phyloP scores from a whole-genome alignment of 2,113 vertebrate species.

The Malurus elegans region DNA sequence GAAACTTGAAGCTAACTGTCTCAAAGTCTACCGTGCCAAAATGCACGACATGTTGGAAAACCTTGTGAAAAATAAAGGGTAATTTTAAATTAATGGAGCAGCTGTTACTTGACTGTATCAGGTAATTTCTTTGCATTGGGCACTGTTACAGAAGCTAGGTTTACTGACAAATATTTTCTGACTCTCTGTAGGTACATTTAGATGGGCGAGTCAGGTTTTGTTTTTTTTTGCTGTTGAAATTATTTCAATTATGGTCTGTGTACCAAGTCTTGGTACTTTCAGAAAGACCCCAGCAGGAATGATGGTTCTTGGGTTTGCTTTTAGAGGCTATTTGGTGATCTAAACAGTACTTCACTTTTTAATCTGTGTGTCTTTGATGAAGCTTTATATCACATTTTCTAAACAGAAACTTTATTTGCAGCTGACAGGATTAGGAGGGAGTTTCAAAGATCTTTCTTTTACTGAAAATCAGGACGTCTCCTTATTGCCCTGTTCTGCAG shows the following conservation, averaged over 20 bases:
- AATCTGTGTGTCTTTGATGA: not conserved
- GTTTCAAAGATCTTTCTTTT: not conserved
- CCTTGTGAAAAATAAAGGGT: conserved; percentile 75
- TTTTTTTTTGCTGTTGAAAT: not conserved
- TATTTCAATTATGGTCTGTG: not conserved
- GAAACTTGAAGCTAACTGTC: conserved; percentile 74
- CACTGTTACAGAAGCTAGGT: not conserved
- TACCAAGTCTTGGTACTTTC: not conserved
- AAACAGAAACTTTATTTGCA: not conserved
- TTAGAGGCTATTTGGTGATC: not conserved
- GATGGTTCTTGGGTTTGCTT: not conserved
- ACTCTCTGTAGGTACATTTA: not conserved
- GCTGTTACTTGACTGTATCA: not conserved
- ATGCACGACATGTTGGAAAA: conserved; percentile 67
- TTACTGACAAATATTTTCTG: not conserved
- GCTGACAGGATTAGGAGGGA: not conserved
- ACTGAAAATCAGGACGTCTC: not conserved
- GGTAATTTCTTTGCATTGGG: not conserved
- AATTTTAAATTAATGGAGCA: conserved; percentile 49
- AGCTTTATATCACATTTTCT: not conserved
- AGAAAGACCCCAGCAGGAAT: not conserved
- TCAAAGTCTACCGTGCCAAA: conserved; percentile 65
- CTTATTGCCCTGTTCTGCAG: not conserved
- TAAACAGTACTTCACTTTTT: not conserved
- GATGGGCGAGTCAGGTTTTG: not conserved